Evolutionary conservation across 2,113 vertebrate species (phyloP), one percentile per base, ranked within the genome.

Genomic region (Anarhynchus alexandrinus): DNA sequence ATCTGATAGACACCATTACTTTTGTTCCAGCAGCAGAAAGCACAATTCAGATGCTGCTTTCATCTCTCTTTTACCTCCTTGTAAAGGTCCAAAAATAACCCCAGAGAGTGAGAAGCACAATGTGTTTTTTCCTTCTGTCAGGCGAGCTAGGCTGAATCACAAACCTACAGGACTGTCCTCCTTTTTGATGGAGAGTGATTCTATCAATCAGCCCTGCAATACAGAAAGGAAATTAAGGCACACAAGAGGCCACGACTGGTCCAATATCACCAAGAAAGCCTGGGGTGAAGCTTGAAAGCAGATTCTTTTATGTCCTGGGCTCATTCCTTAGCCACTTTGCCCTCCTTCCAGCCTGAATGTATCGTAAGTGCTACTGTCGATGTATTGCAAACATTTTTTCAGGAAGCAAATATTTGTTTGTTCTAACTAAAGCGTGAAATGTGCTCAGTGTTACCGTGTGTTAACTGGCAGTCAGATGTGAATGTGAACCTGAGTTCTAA

Each of bases 61-160:
- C 86, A 88, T 95, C 81, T 91, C 55, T 86, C 47, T 83, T 72
- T 83, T 89, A 70, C 76, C 64, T 82, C 36, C 64, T 61, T 86
- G 62, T 80, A 86, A 93, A 93, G 40, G 55, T 82, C 58, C 85
- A 94, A 93, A 97, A 96, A 93, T 87, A 96, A 83, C 47, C n/a
- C 42, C 17, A 51, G 77, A 47, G 36, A 94, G 29, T 70, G 38
- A 88, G 87, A 85, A 85, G 58, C 58, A 80, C 66, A 54, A 34
- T 58, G 45, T 58, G n/a, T 40, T 88, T 20, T 80, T 92, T 90
- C 94, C 64, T 93, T 74, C 73, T 77, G 74, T 45, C 58, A 65
- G 71, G 52, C 62, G 80, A 59, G 23, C 36, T 42, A 62, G 54
- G 55, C 49, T 91, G 64, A 91, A 88, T 74, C 71, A 78, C 58